These are phyloP conservation scores for Adelges cooleyi DNA, from an alignment of 1,140 invertebrate species.

Conservation along the genomic window DNA sequence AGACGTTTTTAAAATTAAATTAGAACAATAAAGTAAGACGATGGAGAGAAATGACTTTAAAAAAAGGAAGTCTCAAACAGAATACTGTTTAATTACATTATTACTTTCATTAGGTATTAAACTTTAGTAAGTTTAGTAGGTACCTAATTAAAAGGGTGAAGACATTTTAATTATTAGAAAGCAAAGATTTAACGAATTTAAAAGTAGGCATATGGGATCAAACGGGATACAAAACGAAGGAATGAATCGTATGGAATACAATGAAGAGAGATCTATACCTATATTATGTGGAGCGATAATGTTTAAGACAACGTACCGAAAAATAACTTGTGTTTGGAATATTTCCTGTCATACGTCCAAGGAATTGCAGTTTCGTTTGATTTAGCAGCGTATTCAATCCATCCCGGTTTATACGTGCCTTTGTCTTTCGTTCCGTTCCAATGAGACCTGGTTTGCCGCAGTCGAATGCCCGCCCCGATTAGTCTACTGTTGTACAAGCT, in stretches of 20 bases:
- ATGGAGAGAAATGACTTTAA: too few species aligned
- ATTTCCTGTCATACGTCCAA: background rate
- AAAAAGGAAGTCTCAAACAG: too few species aligned
- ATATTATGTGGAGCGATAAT: background rate
- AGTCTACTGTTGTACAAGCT: conserved; percentile 6
- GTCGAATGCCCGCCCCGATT: background rate
- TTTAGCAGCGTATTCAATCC: background rate
- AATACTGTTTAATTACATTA: too few species aligned
- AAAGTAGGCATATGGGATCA: too few species aligned
- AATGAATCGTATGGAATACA: background rate
- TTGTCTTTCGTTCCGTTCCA: background rate
- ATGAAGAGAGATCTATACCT: background rate
- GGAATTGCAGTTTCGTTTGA: background rate
- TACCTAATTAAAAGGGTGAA: too few species aligned
- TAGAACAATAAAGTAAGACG: too few species aligned
- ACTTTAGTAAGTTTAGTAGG: too few species aligned
- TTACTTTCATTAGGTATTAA: too few species aligned
- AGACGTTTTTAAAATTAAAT: too few species aligned
- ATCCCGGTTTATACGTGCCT: background rate
- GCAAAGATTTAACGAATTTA: too few species aligned
- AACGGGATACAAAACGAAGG: too few species aligned
- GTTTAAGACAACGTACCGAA: background rate
- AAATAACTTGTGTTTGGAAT: background rate
- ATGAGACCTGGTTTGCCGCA: background rate
- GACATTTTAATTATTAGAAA: too few species aligned